Base-by-base conservation (phyloP, 1,140 invertebrate species). In the Euwallacea fornicatus region DNA sequence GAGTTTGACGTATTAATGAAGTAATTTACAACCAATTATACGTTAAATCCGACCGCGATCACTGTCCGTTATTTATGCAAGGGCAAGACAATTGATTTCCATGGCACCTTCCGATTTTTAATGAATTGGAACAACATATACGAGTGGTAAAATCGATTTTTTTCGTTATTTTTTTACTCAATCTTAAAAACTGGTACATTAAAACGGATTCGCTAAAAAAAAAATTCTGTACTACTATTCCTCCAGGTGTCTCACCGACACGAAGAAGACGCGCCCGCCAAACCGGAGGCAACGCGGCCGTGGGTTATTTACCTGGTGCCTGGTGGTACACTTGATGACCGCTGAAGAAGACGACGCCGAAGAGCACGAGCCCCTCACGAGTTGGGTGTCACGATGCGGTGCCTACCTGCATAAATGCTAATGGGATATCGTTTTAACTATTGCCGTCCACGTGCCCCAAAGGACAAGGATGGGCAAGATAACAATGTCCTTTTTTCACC, bases 341-440 rank as follows among this genome's bases (percentile, higher is more conserved):
- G 50, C 50, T 53, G 50, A 53, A 53, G 50, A 53, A 15, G 50
- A n/a, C 15, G 50, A 53, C 21, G 21, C 21, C 21, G 21, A 33
- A 33, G 21, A 33, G 50, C 50, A 53, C 50, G 50, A 53, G 50
- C 15, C 15, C 50, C 11, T 15, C 50, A 53, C 50, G 50, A 53
- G 50, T 15, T 53, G 6, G 50, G 15, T n/a, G 50, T 53, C 11
- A 33, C 21, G 21, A 33, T 33, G 21, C 21, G 21, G 21, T 11
- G 50, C 50, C 50, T 53, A 53, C 50, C 50, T 53, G 50, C 50
- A 53, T 53, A 53, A 53, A 53, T 53, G 50, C 50, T 53, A 53
- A 53, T 53, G 50, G 11, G 50, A 53, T 53, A 53, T 53, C 11
- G 50, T 15, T 53, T 15, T 9, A 53, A 53, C 11, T 53, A 11